Evolutionary conservation across 2,797 vertebrate genomes (phyloP).

Genomic region (Todus mexicanus): DNA sequence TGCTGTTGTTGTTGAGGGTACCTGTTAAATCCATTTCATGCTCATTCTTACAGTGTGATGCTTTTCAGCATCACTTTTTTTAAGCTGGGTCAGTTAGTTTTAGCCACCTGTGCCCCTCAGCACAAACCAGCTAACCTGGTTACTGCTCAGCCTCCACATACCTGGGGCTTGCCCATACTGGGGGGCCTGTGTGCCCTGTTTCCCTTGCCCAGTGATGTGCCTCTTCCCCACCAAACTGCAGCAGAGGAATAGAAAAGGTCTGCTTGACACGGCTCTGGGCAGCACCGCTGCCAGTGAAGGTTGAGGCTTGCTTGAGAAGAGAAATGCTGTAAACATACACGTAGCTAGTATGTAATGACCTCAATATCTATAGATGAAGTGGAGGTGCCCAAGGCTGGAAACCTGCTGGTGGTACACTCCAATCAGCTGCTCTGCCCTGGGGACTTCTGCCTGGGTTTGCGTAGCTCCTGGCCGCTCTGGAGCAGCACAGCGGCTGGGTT

Average conservation of each 20-base stretch:
- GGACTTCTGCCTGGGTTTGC: neutral
- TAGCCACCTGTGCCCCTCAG: neutral
- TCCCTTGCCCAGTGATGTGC: neutral
- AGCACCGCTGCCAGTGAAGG: fast-evolving
- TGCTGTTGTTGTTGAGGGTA: neutral
- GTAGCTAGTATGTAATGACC: neutral
- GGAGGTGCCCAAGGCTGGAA: neutral
- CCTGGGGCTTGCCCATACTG: neutral
- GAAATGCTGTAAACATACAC: neutral
- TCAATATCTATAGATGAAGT: neutral
- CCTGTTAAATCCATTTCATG: neutral
- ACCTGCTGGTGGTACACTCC: neutral
- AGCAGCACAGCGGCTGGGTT: neutral
- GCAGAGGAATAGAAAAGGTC: neutral
- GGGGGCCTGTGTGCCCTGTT: neutral
- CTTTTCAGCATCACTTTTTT: neutral
- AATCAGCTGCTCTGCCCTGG: neutral
- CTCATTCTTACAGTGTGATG: neutral
- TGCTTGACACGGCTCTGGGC: neutral
- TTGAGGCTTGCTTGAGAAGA: neutral
- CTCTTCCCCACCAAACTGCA: neutral
- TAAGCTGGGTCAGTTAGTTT: neutral
- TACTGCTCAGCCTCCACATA: neutral
- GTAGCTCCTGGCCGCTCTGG: neutral
- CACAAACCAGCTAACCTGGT: neutral